Percentiles rank a stretch among this genome's conserved stretches.
phyloP scores from a whole-genome alignment of 2,113 vertebrate species.

The Cottus gobio region DNA sequence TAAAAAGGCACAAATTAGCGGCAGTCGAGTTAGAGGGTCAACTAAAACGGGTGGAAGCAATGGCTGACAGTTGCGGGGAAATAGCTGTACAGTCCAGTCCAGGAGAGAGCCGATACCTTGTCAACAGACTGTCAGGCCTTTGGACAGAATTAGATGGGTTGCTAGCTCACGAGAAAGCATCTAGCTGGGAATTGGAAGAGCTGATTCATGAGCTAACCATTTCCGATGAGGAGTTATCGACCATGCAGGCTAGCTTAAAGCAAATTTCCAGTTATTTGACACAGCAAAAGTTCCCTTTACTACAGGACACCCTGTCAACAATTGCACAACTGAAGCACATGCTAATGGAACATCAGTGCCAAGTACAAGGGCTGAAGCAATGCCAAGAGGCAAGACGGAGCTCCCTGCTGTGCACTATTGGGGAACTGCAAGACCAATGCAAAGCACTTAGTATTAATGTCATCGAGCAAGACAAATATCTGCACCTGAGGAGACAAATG shows the following conservation, averaged over 20 bases:
- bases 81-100: constrained; percentile 79
- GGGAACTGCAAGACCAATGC: constrained; percentile 80
- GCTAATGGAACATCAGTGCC: constrained; percentile 78
- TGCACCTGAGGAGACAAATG: constrained; percentile 78
- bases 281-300: constrained; percentile 72
- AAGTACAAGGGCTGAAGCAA: constrained; percentile 74
- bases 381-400: constrained; percentile 68
- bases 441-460: constrained; percentile 69
- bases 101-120: constrained; percentile 87
- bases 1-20: constrained; percentile 69
- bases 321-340: constrained; percentile 50
- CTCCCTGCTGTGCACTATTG: constrained; percentile 63
- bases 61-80: constrained; percentile 74
- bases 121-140: constrained; percentile 85
- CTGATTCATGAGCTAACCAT: constrained; percentile 79
- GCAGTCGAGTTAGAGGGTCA: constrained; percentile 79
- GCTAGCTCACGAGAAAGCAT: constrained; percentile 81
- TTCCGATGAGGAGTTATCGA: constrained; percentile 78
- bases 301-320: constrained; percentile 50
- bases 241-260: constrained; percentile 79
- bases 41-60: constrained; percentile 71
- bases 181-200: constrained; percentile 80
- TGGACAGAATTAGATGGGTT: constrained; percentile 81
- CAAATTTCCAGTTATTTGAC: constrained; percentile 64
- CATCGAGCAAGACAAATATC: constrained; percentile 79